phyloP scores from a whole-genome alignment of 1,140 invertebrate genomes.

The Lasaia peninsularis region DNA sequence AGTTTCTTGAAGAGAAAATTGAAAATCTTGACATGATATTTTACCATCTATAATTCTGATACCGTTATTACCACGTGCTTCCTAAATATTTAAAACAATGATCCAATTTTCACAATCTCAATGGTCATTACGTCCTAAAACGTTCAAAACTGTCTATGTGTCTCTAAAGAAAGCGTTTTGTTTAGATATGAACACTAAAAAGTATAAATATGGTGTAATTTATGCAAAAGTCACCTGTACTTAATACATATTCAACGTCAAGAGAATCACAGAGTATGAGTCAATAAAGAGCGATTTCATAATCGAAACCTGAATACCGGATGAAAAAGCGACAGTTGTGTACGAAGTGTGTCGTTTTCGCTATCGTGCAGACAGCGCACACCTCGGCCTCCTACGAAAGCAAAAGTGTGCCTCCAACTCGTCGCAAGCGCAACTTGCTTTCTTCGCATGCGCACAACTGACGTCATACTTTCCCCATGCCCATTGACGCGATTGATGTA shows the following conservation, averaged over 20 bases:
- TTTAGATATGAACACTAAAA: no score
- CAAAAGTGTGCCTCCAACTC: slow-evolving; percentile 46
- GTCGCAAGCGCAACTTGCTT: slow-evolving; percentile 68
- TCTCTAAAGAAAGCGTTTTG: no score
- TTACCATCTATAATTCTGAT: no score
- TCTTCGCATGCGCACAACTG: slow-evolving; percentile 60
- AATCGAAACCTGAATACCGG: slow-evolving; percentile 69
- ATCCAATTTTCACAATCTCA: no score
- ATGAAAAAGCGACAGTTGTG: slow-evolving; percentile 63
- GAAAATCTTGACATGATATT: no score
- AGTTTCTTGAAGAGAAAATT: no score
- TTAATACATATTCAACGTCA: slow-evolving; percentile 26
- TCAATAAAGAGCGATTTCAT: slow-evolving; percentile 69
- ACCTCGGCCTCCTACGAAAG: slow-evolving; percentile 63
- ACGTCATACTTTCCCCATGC: slow-evolving; percentile 68
- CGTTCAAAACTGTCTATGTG: no score
- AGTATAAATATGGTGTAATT: neutral
- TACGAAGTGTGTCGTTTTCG: slow-evolving; percentile 68
- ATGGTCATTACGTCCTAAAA: no score
- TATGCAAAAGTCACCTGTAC: slow-evolving; percentile 16
- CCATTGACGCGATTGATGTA: slow-evolving; percentile 64
- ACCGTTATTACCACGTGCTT: no score
- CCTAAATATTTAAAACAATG: no score
- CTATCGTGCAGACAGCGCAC: slow-evolving; percentile 65
- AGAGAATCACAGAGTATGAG: slow-evolving; percentile 49